These are phyloP conservation scores for Leguminivora glycinivorella DNA, from an alignment of 1,140 invertebrate species.

Conservation along the genomic window DNA sequence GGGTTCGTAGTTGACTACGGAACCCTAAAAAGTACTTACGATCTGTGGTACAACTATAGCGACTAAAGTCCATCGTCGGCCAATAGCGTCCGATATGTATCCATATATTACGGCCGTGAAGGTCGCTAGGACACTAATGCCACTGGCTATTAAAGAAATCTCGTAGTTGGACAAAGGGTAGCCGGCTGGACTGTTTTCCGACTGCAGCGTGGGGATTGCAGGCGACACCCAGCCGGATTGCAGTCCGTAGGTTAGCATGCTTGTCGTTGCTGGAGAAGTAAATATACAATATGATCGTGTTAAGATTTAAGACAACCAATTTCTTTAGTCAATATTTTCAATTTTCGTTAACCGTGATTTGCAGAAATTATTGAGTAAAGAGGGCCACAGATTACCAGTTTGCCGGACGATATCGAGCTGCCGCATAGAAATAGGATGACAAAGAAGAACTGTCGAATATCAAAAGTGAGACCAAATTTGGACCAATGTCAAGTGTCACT, in stretches of 20 bases:
- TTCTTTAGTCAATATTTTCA: no score
- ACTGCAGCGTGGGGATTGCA: slow-evolving; percentile 61
- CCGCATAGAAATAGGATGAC: no score
- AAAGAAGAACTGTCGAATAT: no score
- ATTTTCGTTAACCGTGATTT: no score
- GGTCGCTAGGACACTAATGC: slow-evolving; percentile 53
- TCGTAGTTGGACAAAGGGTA: slow-evolving; percentile 62
- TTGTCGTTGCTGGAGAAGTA: slow-evolving; percentile 69
- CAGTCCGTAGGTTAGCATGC: slow-evolving; percentile 69
- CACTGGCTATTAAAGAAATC: slow-evolving; percentile 68
- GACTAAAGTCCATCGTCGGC: slow-evolving; percentile 64
- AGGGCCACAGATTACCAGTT: no score
- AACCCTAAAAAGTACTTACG: neutral
- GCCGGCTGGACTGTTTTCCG: slow-evolving; percentile 55
- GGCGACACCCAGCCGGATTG: slow-evolving; percentile 78
- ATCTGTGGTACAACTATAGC: neutral
- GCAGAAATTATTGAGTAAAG: no score
- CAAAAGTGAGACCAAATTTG: no score
- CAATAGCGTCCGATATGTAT: slow-evolving; percentile 57
- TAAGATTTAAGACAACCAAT: no score
- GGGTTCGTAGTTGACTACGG: no score
- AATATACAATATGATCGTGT: neutral
- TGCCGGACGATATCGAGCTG: no score
- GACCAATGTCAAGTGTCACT: no score
- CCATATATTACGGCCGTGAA: slow-evolving; percentile 46